Conservation (phyloP, 2,797 vertebrate genomes). For the Naso thynnoides region DNA sequence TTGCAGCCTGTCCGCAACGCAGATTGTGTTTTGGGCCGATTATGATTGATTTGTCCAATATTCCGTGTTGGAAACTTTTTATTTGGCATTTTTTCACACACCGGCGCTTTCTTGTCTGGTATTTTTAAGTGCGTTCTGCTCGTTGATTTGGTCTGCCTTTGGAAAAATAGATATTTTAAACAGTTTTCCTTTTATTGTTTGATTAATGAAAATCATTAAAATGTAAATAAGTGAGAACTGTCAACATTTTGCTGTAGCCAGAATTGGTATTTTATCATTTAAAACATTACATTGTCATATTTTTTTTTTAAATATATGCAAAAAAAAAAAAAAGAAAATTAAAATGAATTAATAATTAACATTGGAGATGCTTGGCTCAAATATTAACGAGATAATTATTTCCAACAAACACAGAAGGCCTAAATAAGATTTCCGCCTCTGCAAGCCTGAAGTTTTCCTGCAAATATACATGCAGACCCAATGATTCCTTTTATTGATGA, state of each 20-base stretch:
- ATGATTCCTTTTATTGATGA: conserved; percentile 75
- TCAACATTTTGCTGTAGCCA: not conserved
- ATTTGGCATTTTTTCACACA: conserved; percentile 1
- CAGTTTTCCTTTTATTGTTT: not conserved
- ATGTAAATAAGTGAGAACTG: not conserved
- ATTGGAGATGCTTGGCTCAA: not conserved
- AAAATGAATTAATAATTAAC: no score
- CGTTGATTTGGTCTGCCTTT: not conserved
- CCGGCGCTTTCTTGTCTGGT: not conserved
- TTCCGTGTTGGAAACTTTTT: conserved; percentile 42
- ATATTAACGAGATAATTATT: conserved; percentile 2
- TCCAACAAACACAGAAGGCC: not conserved
- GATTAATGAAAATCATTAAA: conserved; percentile 4
- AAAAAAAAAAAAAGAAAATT: no score
- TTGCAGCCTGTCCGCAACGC: conserved; percentile 59
- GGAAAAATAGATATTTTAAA: not conserved
- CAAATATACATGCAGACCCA: conserved; percentile 34
- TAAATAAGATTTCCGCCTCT: not conserved
- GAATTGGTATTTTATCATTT: not conserved
- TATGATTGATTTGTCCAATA: conserved; percentile 54
- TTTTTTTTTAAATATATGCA: not conserved
- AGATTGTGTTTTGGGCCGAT: conserved; percentile 15
- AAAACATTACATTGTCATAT: not conserved
- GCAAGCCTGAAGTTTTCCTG: conserved; percentile 26
- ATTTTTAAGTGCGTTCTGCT: not conserved